These are phyloP conservation scores for Glossophaga mutica DNA, from an alignment of 2,797 vertebrate species.

Conservation along the genomic window DNA sequence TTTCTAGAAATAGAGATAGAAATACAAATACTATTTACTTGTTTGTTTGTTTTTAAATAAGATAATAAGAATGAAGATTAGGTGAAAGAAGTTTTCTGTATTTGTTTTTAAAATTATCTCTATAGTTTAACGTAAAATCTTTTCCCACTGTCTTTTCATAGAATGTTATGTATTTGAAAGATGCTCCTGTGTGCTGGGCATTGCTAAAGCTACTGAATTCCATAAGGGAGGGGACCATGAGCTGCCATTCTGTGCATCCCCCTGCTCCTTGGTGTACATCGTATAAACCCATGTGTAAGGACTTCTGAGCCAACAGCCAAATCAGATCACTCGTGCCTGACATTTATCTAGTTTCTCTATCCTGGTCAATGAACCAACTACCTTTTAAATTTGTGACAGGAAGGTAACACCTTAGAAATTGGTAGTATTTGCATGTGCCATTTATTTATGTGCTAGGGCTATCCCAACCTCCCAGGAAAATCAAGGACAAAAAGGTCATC, in stretches of 20 bases:
- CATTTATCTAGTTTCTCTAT: background rate
- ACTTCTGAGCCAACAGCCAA: background rate
- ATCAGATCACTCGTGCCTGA: background rate
- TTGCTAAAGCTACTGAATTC: background rate
- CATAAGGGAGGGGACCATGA: background rate
- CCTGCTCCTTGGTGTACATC: background rate
- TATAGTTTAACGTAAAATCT: background rate
- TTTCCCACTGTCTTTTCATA: background rate
- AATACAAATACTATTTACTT: background rate
- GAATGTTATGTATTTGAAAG: background rate
- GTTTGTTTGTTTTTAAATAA: conserved; percentile 8
- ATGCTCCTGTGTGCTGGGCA: background rate
- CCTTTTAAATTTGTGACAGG: background rate
- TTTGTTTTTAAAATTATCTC: background rate
- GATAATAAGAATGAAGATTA: background rate
- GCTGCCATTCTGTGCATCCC: background rate
- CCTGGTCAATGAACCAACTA: background rate
- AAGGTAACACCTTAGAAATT: background rate
- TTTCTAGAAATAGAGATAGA: background rate
- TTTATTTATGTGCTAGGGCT: background rate
- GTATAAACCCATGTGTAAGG: background rate
- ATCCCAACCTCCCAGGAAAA: background rate
- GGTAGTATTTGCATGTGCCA: background rate
- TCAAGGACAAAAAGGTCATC: background rate
- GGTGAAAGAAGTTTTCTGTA: background rate